Percentiles rank a stretch among this genome's conserved stretches.
Evolutionary conservation across 30 jellyfish, hydroid and myxozoan genomes (phyloP).

Genomic region (Hydractinia symbiolongicarpus): DNA sequence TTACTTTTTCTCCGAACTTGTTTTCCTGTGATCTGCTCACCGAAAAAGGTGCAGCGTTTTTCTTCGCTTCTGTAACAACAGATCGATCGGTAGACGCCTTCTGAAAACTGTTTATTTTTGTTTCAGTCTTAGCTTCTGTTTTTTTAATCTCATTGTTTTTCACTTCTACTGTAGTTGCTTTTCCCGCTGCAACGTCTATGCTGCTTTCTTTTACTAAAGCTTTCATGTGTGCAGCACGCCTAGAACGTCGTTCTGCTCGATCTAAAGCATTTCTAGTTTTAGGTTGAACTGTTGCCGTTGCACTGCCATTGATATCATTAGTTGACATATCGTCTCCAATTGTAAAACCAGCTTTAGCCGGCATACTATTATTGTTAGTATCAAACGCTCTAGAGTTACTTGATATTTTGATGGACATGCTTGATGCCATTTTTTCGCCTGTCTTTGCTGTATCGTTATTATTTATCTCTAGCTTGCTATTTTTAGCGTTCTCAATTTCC

Average conservation of each 20-base stretch:
- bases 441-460: background rate
- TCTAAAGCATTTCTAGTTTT: background rate
- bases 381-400: background rate
- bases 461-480: background rate
- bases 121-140: background rate
- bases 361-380: background rate
- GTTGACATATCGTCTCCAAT: background rate
- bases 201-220: constrained; percentile 1
- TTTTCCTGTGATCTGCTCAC: background rate
- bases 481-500: background rate
- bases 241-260: constrained; percentile 13
- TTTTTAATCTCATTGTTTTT: background rate
- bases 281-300: background rate
- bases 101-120: background rate
- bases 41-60: background rate
- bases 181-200: background rate
- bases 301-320: background rate
- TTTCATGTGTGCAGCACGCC: constrained; percentile 12
- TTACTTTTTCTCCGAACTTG: background rate
- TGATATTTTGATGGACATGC: background rate
- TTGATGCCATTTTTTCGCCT: background rate
- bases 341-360: background rate
- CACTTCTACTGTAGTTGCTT: background rate
- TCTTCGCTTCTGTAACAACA: too few species aligned
- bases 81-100: background rate